A percentile compares a stretch with the other conserved stretches of the same genome.
Conservation (phyloP, 2,113 vertebrate species). For the Caretta caretta region DNA sequence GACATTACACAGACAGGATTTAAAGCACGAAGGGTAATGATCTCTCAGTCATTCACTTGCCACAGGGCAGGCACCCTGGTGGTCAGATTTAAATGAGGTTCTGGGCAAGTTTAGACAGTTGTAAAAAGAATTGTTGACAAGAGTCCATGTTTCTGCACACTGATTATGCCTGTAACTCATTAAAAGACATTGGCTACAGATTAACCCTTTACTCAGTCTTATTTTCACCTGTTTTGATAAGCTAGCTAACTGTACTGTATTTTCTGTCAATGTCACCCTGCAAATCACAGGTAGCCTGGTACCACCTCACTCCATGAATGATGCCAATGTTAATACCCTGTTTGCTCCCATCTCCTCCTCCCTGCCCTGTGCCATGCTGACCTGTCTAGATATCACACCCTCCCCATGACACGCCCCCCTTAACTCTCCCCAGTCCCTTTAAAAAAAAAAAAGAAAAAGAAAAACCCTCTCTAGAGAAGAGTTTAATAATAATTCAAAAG, state of each 20-base stretch:
- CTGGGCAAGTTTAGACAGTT: not conserved
- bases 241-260: not conserved
- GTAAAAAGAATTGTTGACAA: not conserved
- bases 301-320: not conserved
- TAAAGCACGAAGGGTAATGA: accelerated
- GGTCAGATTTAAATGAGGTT: accelerated
- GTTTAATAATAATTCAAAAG: not conserved
- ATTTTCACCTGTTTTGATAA: not conserved
- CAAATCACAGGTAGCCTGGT: not conserved
- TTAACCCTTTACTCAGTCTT: not conserved
- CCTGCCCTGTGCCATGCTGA: accelerated
- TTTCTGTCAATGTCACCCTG: not conserved
- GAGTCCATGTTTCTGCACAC: not conserved
- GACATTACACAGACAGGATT: not conserved
- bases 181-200: not conserved
- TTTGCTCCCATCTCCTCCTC: not conserved
- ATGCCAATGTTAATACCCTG: accelerated
- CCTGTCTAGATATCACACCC: accelerated
- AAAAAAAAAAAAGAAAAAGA: not conserved
- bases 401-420: not conserved
- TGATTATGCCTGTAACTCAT: not conserved
- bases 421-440: not conserved
- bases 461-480: not conserved
- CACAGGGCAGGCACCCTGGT: not conserved
- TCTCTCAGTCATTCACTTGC: accelerated